Evolutionary conservation across 2,888 invertebrate genomes (phyloP), one percentile per base, ranked within the genome.

Genomic region (Augiades crinisus): DNA sequence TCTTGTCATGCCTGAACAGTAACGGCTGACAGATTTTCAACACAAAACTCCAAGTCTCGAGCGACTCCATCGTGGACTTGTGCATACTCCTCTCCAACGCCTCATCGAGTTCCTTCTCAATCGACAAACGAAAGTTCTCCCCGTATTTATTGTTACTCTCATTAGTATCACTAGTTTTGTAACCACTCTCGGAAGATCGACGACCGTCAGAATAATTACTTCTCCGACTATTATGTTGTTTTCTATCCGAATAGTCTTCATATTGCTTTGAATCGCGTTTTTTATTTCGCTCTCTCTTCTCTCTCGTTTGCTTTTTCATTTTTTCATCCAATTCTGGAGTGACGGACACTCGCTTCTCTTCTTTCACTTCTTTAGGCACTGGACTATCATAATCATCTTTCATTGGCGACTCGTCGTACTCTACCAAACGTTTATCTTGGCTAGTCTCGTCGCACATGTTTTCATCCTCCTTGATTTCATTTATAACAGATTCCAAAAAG

Each of bases 41-140:
- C 0, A 90, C 83, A 58, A 88, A 87, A 44, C 78, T 85, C 88
- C 89, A 90, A 0, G 80, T 83, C 31, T 89, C 88, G 47, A 89
- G 58, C 0, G 88, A 88, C 34, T 83, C 78, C 0, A 78, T 68
- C 0, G 81, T 88, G 0, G 76, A 67, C 52, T 72, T 81, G 0
- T 81, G 61, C 68, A 88, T 72, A 19, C 72, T 70, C 2, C 44
- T 56, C n/a, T 68, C 70, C 8, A 71, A 16, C 0, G 61, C 53
- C 2, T 60, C 67, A 3, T 71, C 71, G 5, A 72, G 31, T 2
- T 81, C 80, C 22, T 78, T 83, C 10, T 82, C 81, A 13, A 73
- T 59, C 0, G 81, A 79, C 33, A 73, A 6, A n/a, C 72, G 65
- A 41, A 67, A 77, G 5, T 60, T 64, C 1, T 63, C 61, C 7